Percentiles rank a stretch among this genome's conserved stretches.
Evolutionary conservation across 2,888 invertebrate species (phyloP).

Genomic region (Melanostoma scalare): DNA sequence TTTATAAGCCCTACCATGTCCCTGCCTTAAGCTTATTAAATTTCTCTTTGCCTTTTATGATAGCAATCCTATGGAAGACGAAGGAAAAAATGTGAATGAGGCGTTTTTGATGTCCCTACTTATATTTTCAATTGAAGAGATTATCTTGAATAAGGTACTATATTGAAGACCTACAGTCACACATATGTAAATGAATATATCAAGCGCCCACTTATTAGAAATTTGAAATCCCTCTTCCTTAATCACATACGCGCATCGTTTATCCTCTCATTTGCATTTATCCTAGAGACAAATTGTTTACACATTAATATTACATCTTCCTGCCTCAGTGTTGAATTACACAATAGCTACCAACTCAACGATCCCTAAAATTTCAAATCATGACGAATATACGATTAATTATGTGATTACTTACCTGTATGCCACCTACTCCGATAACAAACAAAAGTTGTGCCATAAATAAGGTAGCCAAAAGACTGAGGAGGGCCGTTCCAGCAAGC

Average conservation of each 20-base stretch:
- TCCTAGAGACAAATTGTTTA: no score
- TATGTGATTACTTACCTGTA: slow-evolving; percentile 83
- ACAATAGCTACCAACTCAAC: no score
- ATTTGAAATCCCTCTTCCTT: no score
- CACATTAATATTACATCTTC: no score
- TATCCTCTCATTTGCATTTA: not conserved
- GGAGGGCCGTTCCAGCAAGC: slow-evolving; percentile 86
- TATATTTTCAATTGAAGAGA: slow-evolving; percentile 30
- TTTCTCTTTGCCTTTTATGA: slow-evolving; percentile 23
- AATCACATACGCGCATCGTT: no score
- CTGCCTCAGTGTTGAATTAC: no score
- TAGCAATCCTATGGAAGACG: slow-evolving; percentile 18
- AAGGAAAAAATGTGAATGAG: slow-evolving; percentile 10
- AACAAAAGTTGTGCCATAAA: slow-evolving; percentile 87
- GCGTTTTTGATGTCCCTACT: slow-evolving; percentile 22
- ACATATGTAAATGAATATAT: not conserved
- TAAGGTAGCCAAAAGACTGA: slow-evolving; percentile 86
- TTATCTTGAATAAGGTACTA: slow-evolving; percentile 23
- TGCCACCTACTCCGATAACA: slow-evolving; percentile 87
- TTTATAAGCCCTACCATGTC: slow-evolving; percentile 22
- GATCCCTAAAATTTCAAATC: slow-evolving; percentile 12
- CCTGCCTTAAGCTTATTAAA: slow-evolving; percentile 46
- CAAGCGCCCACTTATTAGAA: not conserved
- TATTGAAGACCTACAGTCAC: not conserved
- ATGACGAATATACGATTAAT: slow-evolving; percentile 34